A percentile compares a stretch with the other conserved stretches of the same genome.
These are phyloP conservation scores for Nesidiocoris tenuis DNA, from an alignment of 2,888 invertebrate genomes.

Conservation along the genomic window DNA sequence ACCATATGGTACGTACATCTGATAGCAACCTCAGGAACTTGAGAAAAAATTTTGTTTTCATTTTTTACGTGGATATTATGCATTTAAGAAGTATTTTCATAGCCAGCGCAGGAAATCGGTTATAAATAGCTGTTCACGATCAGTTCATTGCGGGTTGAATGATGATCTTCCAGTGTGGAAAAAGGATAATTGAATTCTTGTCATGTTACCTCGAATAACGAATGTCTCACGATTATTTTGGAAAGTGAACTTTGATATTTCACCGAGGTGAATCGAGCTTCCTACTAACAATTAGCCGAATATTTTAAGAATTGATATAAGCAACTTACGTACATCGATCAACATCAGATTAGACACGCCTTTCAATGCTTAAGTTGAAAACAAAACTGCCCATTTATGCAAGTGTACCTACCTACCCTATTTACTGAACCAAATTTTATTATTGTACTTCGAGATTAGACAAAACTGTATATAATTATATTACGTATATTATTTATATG, in stretches of 20 bases:
- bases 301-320: neutral
- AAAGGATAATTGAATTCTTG: neutral
- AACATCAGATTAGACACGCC: neutral
- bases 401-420: neutral
- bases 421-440: slow-evolving; percentile 20
- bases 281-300: neutral
- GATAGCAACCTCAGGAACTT: no score
- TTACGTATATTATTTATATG: slow-evolving; percentile 9
- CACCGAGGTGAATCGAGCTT: slow-evolving; percentile 25
- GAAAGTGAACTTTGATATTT: neutral
- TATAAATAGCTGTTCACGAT: no score
- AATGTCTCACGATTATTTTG: neutral
- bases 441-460: no score
- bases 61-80: no score
- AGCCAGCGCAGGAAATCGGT: no score
- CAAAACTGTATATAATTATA: neutral
- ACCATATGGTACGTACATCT: no score
- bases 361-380: slow-evolving; percentile 26
- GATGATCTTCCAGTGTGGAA: slow-evolving; percentile 14
- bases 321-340: neutral
- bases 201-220: neutral
- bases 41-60: no score
- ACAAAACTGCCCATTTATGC: slow-evolving; percentile 27
- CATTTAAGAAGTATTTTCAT: no score
- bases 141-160: slow-evolving; percentile 21